Evolutionary conservation across 2,797 vertebrate species (phyloP).

Genomic region (Ciconia nigra): DNA sequence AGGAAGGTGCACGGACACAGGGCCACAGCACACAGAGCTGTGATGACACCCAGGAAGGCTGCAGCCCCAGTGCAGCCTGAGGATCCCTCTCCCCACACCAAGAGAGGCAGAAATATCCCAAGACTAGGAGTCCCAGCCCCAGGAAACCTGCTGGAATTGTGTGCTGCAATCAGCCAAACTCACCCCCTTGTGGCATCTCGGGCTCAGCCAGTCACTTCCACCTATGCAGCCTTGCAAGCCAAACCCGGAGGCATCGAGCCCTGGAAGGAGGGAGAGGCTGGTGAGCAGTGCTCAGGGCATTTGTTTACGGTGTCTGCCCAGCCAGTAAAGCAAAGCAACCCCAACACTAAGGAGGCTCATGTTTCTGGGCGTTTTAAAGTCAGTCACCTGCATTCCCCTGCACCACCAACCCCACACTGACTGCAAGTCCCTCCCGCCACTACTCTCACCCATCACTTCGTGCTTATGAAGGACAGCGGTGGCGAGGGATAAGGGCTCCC

Average conservation of each 20-base stretch:
- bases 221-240: background rate
- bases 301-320: fast-evolving
- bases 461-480: no score
- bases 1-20: fast-evolving
- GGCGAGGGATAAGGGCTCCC: background rate
- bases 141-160: background rate
- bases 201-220: fast-evolving
- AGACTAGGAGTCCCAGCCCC: no score
- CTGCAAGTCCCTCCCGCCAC: background rate
- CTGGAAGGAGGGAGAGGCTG: background rate
- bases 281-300: fast-evolving
- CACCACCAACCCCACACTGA: background rate
- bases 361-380: background rate
- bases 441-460: no score
- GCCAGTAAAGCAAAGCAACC: background rate
- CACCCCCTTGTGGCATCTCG: fast-evolving
- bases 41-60: background rate
- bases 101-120: background rate
- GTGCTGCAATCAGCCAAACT: background rate
- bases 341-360: fast-evolving
- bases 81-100: no score
- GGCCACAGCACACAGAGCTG: background rate
- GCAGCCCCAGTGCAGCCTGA: background rate
- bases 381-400: background rate
- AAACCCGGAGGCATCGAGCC: fast-evolving